Evolutionary conservation across 2,113 vertebrate genomes (phyloP), one percentile per base, ranked within the genome.

Genomic region (Brachyhypopomus gauderio): DNA sequence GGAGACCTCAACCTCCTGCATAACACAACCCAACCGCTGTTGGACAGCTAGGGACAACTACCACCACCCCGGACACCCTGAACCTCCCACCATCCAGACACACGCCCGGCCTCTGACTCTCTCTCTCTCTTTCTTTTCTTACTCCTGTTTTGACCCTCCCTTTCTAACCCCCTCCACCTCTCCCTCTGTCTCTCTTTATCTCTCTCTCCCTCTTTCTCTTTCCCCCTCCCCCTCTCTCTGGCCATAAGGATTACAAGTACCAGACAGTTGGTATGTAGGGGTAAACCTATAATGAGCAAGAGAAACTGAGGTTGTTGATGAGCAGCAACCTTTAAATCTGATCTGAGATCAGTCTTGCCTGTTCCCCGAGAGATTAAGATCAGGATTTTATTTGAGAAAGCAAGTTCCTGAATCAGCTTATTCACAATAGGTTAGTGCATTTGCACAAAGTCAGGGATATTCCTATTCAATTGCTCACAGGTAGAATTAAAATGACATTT

Each of bases 1-100:
- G 11, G 91, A 89, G 86, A 93, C 94, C 93, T 96, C 93, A 82
- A 94, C 91, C 89, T 96, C 95, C 97, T 98, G 96, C 93, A 95
- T 93, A 90, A 90, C 91, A 94, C 92, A 78, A 89, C 91, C 92
- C 85, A 86, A 60, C 3, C 78, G 80, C 67, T 64, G 72, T 79
- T 45, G 41, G 41, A 79, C 62, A 75, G 45, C 27, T 69, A 3
- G 20, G 12, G 41, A 9, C 36, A 22, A 55, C 69, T 25, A 52
- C 12, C 45, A 52, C 45, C 45, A 52, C 9, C 45, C 2, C 12
- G 14, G 2, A 52, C 45, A 11, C 45, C 45, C 45, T 52, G 45
- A 52, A 52, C 2, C 9, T 52, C 12, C 45, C 12, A 52, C 1
- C 11, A 52, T 52, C 2, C 45, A 14, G 45, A 8, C 48, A 66